Percentiles rank a stretch among this genome's conserved stretches.
phyloP scores from a whole-genome alignment of 2,888 invertebrate species.

The Elegia similella region DNA sequence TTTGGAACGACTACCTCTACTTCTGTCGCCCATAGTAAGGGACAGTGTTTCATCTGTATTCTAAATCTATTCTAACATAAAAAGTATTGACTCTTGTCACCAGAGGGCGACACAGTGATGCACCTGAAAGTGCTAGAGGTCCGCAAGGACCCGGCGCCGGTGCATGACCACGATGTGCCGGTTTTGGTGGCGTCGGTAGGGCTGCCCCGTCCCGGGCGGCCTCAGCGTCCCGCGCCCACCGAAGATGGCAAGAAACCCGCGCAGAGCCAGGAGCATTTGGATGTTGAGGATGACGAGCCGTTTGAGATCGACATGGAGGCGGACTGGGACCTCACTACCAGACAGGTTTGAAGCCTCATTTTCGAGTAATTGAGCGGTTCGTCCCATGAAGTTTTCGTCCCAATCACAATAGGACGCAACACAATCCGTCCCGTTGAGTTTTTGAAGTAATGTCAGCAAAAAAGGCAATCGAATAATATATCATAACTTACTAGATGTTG shows the following conservation, averaged over 20 bases:
- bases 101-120: slow-evolving; percentile 93
- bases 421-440: too few relatives aligned
- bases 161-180: slow-evolving; percentile 95
- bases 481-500: too few relatives aligned
- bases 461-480: too few relatives aligned
- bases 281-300: slow-evolving; percentile 83
- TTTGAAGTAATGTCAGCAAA: too few relatives aligned
- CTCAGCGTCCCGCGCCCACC: slow-evolving; percentile 36
- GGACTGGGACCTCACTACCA: slow-evolving; percentile 96
- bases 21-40: too few relatives aligned
- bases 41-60: too few relatives aligned
- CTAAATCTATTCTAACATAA: too few relatives aligned
- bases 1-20: too few relatives aligned
- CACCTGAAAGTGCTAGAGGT: slow-evolving; percentile 93
- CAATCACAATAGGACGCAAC: too few relatives aligned
- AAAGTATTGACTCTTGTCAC: slow-evolving; percentile 5
- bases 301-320: slow-evolving; percentile 73
- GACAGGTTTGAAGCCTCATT: slow-evolving; percentile 87
- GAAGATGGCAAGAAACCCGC: slow-evolving; percentile 42
- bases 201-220: slow-evolving; percentile 64
- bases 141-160: slow-evolving; percentile 89
- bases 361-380: too few relatives aligned
- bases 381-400: too few relatives aligned
- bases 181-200: slow-evolving; percentile 84
- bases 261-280: slow-evolving; percentile 60